Base-by-base conservation (phyloP, 2,797 vertebrate genomes). In the Intellagama lesueurii region DNA sequence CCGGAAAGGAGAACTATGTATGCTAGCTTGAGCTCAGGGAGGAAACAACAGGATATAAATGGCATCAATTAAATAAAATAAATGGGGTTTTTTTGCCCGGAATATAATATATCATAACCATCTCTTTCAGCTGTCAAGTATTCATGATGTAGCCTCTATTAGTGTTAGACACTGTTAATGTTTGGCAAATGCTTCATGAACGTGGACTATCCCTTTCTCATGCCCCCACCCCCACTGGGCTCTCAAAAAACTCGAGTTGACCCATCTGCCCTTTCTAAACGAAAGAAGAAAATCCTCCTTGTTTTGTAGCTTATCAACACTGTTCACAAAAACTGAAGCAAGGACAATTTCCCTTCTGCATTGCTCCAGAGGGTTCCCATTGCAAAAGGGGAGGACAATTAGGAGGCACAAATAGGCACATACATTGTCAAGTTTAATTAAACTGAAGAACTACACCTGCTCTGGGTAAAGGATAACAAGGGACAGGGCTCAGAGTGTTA, bases 251-350 rank as follows among this genome's bases (percentile, higher is more conserved):
- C 24, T 78, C 44, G 49, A 6, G 12, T 26, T 26, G 9, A 56
- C 52, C n/a, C 24, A 9, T 75, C 35, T 28, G 2, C 69, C 49
- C n/a, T 60, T 85, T n/a, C 73, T 73, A 4, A 60, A 35, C 14
- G 19, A 28, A 85, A 75, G 69, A 84, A 17, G 68, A 73, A 85
- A 84, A 72, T 32, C 68, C 30, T 83, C 72, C 44, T 84, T 52
- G 24, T n/a, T 35, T 24, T 52, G 47, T 73, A 72, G 47, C 49
- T 73, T 16, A 56, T 28, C 76, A 78, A 49, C 26, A 78, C 26
- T 30, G 12, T 28, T 78, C 76, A 78, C 28, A 56, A 60, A 73
- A 49, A 85, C 12, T 56, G 52, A 52, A 75, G 72, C n/a, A 85
- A 73, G 22, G 24, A 68, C 7, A 35, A 85, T 85, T 85, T 85